Evolutionary conservation across 2,113 vertebrate species (phyloP), one percentile per base, ranked within the genome.

Genomic region (Panthera leo): DNA sequence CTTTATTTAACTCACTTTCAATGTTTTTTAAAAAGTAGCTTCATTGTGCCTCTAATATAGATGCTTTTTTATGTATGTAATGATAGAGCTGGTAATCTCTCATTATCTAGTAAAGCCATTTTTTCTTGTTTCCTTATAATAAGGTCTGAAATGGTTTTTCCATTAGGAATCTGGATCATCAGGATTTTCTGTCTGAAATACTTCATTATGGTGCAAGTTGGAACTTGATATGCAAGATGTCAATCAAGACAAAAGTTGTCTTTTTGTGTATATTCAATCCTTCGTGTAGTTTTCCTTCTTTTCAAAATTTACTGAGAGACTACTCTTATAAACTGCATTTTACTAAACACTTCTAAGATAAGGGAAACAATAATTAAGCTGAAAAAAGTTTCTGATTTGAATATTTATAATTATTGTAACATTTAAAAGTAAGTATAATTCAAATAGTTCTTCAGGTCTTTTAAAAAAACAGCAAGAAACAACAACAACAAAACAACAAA

Each of bases 141-240:
- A 85, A 94, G 19, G 34, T 85, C 55, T 93, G 65, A 95, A 80
- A 82, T 88, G 53, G 67, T 39, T 97, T 90, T 97, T 93, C 84
- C 1, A 7, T 80, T 94, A 55, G 45, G 58, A 93, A 86, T 84
- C 93, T 85, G 80, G 68, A 95, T 91, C 89, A 91, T 93, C 85
- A 95, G 75, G 85, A 94, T 95, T 97, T 96, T 94, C 76, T 68
- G 45, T 94, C 89, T 95, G 76, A 96, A 97, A 83, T 91, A 29
- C 53, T 73, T 92, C 58, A 94, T 96, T 93, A 93, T 48, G 34
- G 36, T 93, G 48, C 96, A 95, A 94, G 91, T 83, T 94, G 29
- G 58, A 97, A 93, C 96, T 94, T 96, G 97, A 94, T 39, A 34
- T 89, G 10, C n/a, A 82, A 82, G 71, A n/a, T 90, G 91, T 87